These are phyloP conservation scores for Dichetophora obliterata DNA, from an alignment of 2,888 invertebrate species.

Conservation along the genomic window DNA sequence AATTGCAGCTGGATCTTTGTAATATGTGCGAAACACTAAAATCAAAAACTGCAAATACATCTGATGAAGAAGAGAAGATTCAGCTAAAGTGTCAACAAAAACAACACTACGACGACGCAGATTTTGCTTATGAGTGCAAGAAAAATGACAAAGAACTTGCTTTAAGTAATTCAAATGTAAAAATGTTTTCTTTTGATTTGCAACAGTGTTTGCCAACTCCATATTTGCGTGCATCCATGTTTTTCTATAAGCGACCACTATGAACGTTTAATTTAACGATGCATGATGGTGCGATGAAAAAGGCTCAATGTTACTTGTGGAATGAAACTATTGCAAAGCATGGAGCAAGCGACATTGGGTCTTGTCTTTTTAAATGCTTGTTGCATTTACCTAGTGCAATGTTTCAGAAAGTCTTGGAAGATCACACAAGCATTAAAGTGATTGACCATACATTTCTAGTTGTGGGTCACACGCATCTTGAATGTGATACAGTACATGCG, in stretches of 20 bases:
- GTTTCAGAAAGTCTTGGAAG: slow-evolving; percentile 37
- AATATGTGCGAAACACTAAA: too few relatives aligned
- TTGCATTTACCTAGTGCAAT: slow-evolving; percentile 32
- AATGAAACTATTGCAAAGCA: slow-evolving; percentile 35
- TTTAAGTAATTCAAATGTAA: too few relatives aligned
- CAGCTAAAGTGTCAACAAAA: slow-evolving; percentile 20
- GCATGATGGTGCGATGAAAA: background rate
- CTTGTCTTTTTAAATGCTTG: slow-evolving; percentile 23
- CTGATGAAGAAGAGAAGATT: slow-evolving; percentile 17
- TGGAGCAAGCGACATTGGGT: slow-evolving; percentile 32
- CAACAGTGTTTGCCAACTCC: slow-evolving; percentile 24
- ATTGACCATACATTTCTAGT: slow-evolving; percentile 47
- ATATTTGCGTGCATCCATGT: slow-evolving; percentile 39
- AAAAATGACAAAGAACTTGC: too few relatives aligned
- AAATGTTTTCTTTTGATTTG: too few relatives aligned
- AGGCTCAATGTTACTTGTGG: slow-evolving; percentile 20
- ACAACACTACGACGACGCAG: slow-evolving; percentile 11
- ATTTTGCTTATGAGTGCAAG: background rate
- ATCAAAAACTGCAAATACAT: slow-evolving; percentile 12
- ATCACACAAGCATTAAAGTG: slow-evolving; percentile 41
- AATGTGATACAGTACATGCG: slow-evolving; percentile 46
- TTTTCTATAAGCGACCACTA: background rate
- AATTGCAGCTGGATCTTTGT: slow-evolving; percentile 38
- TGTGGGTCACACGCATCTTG: slow-evolving; percentile 45
- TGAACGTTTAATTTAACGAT: background rate